Percentiles rank a stretch among this genome's conserved stretches.
Conservation (phyloP, 2,888 invertebrate genomes). For the Ornithoptera alexandrae region DNA sequence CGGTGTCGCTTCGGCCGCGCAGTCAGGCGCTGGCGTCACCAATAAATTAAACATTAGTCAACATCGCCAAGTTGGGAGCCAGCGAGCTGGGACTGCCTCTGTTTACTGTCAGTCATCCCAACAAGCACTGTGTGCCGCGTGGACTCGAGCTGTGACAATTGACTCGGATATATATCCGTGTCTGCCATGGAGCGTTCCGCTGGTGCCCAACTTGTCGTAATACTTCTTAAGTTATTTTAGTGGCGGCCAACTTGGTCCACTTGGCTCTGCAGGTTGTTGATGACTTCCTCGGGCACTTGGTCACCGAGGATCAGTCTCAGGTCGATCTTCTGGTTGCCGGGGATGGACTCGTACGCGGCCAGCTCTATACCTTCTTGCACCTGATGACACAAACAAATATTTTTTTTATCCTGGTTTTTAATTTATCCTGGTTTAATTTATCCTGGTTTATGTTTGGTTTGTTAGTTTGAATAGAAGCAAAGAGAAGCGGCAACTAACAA, state of each 20-base stretch:
- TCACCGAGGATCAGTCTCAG: constrained; percentile 91
- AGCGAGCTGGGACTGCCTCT: too few species aligned
- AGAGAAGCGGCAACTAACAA: too few species aligned
- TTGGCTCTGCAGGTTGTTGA: constrained; percentile 91
- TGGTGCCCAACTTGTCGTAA: constrained; percentile 16
- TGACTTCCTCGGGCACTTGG: constrained; percentile 92
- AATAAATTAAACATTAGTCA: constrained; percentile 62
- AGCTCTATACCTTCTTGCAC: constrained; percentile 92
- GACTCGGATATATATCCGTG: too few species aligned
- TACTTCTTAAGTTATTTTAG: constrained; percentile 37
- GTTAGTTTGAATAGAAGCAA: too few species aligned
- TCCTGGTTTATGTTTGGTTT: too few species aligned
- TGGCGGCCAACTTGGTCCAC: constrained; percentile 90
- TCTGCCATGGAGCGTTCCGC: background rate
- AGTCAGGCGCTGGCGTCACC: constrained; percentile 67
- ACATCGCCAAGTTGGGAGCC: constrained; percentile 28
- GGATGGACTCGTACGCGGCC: constrained; percentile 92
- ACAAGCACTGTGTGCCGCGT: too few species aligned
- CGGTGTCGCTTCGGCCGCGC: constrained; percentile 62
- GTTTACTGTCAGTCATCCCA: too few species aligned
- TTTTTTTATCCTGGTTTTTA: too few species aligned
- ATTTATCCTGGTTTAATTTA: too few species aligned
- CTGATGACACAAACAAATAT: constrained; percentile 49
- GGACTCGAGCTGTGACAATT: too few species aligned
- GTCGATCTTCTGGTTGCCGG: constrained; percentile 90